phyloP scores from a whole-genome alignment of 2,888 invertebrate genomes.

The Cantharis lateralis region DNA sequence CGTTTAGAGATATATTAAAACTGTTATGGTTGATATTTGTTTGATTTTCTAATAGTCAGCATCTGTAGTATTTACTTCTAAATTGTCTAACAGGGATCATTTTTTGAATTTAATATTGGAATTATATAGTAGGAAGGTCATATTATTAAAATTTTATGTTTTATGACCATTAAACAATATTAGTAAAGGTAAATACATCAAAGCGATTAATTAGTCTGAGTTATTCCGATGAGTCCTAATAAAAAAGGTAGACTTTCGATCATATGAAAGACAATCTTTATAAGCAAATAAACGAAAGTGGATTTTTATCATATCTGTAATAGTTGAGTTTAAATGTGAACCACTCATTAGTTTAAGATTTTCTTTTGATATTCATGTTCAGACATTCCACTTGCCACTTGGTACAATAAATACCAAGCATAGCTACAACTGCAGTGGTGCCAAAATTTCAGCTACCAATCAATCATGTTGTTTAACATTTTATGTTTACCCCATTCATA shows the following conservation, averaged over 20 bases:
- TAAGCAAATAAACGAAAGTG: neutral
- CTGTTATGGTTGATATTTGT: neutral
- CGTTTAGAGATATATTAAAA: neutral
- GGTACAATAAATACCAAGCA: neutral
- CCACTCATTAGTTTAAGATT: neutral
- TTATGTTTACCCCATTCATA: neutral
- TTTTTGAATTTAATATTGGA: too few relatives aligned
- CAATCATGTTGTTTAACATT: neutral
- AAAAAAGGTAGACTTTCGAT: neutral
- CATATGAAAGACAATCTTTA: neutral
- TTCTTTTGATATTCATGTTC: neutral
- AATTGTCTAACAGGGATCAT: neutral
- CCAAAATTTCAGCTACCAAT: neutral
- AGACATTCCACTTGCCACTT: neutral
- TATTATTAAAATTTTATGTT: neutral
- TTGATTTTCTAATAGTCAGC: neutral
- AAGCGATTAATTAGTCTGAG: neutral
- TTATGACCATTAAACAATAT: neutral
- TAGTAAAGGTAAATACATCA: neutral
- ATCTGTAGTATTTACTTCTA: neutral
- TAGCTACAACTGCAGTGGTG: neutral
- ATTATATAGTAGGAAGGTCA: too few relatives aligned
- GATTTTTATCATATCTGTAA: neutral
- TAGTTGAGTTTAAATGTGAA: neutral
- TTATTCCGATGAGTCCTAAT: neutral